These are phyloP conservation scores for Eptesicus fuscus DNA, from an alignment of 2,113 vertebrate species.

Conservation along the genomic window DNA sequence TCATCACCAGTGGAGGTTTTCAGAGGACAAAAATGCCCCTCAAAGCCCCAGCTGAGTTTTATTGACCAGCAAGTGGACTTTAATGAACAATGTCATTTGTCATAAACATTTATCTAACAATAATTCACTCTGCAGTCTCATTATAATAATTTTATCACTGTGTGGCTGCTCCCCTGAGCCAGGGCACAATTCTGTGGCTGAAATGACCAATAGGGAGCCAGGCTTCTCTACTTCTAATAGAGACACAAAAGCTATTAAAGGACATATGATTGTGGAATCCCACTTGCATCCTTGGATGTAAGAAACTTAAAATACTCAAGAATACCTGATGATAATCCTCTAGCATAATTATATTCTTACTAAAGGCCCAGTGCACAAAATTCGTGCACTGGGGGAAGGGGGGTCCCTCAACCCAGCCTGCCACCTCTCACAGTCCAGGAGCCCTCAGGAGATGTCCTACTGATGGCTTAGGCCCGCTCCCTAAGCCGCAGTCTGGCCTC, in stretches of 20 bases:
- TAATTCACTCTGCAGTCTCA: not conserved
- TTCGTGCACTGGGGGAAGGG: too few relatives aligned
- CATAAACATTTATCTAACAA: not conserved
- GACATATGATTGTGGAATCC: not conserved
- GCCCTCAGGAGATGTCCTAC: too few relatives aligned
- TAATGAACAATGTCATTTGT: not conserved
- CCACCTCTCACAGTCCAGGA: too few relatives aligned
- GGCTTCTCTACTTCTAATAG: not conserved
- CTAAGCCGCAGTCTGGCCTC: too few relatives aligned
- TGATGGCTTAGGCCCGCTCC: too few relatives aligned
- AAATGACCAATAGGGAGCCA: not conserved
- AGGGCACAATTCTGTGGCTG: fast-evolving
- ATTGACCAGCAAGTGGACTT: not conserved
- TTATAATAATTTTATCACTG: not conserved
- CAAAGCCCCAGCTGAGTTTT: not conserved
- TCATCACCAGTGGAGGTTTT: not conserved
- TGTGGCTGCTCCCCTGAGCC: fast-evolving
- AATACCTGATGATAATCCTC: not conserved
- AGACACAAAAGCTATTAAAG: not conserved
- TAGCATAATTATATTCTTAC: not conserved
- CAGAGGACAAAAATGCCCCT: not conserved
- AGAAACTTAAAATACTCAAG: not conserved
- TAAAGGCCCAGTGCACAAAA: too few relatives aligned
- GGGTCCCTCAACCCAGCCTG: too few relatives aligned
- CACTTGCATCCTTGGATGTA: not conserved